phyloP scores from a whole-genome alignment of 2,888 invertebrate species.

The Cenopis cana region DNA sequence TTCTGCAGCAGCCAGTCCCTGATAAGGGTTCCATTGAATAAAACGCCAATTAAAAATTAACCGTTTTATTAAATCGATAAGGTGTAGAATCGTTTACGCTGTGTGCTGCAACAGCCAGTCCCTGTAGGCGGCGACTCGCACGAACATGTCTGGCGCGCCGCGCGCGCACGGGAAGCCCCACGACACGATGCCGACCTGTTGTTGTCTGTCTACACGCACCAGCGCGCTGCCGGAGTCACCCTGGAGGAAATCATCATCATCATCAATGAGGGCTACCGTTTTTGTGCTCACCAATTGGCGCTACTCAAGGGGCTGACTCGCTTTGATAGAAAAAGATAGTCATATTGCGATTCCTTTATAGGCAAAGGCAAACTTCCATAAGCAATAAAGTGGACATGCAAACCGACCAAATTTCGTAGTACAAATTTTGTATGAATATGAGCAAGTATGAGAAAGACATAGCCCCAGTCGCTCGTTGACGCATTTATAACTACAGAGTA shows the following conservation, averaged over 20 bases:
- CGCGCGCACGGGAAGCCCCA: conserved; percentile 68
- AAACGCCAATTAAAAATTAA: not conserved
- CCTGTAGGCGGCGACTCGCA: conserved; percentile 49
- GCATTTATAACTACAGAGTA: too few relatives aligned
- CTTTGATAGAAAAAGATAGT: too few relatives aligned
- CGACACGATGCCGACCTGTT: conserved; percentile 64
- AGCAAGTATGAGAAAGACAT: too few relatives aligned
- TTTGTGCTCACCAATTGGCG: too few relatives aligned
- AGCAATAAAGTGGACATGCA: too few relatives aligned
- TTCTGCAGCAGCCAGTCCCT: conserved; percentile 51
- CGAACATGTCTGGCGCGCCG: conserved; percentile 65
- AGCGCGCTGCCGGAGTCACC: conserved; percentile 63
- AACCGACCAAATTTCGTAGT: too few relatives aligned
- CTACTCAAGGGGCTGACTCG: too few relatives aligned
- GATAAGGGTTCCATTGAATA: not conserved
- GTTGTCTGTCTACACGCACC: conserved; percentile 45
- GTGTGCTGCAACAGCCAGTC: conserved; percentile 51
- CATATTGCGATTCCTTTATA: too few relatives aligned
- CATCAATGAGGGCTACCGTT: too few relatives aligned
- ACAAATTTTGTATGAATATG: too few relatives aligned
- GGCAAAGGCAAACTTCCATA: too few relatives aligned
- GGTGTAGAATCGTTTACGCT: not conserved
- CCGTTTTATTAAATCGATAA: conserved; percentile 6
- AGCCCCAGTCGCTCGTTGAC: too few relatives aligned
- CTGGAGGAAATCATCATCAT: conserved; percentile 39